phyloP scores from a whole-genome alignment of 2,113 vertebrate genomes.

The Sylvietta virens region DNA sequence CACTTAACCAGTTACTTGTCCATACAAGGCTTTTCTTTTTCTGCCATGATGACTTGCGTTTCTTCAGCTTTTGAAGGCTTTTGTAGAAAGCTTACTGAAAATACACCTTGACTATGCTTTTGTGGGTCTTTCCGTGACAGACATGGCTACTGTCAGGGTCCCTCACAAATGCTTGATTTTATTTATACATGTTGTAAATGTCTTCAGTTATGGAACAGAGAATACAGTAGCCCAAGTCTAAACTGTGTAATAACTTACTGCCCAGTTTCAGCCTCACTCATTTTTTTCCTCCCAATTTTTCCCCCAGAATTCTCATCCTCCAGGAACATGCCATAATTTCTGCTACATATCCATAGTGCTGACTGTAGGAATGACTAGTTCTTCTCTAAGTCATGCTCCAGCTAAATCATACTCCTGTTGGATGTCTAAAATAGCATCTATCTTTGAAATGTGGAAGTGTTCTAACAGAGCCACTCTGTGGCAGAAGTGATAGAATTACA shows the following conservation, averaged over 20 bases:
- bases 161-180: background rate
- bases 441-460: background rate
- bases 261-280: background rate
- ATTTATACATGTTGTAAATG: background rate
- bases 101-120: background rate
- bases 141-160: background rate
- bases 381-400: background rate
- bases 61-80: background rate
- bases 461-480: background rate
- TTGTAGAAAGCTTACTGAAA: background rate
- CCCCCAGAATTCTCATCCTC: background rate
- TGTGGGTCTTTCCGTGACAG: background rate
- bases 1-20: background rate
- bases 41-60: background rate
- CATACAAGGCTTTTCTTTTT: background rate
- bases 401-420: background rate
- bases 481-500: background rate
- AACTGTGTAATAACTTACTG: background rate
- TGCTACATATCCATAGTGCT: background rate
- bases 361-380: background rate
- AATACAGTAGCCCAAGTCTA: background rate
- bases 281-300: background rate
- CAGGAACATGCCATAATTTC: background rate
- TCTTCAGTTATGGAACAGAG: background rate
- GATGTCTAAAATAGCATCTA: background rate